Percentiles rank a stretch among this genome's conserved stretches.
phyloP scores from a whole-genome alignment of 92 coral and sea anemone genomes.

The Epizoanthus stellaris region DNA sequence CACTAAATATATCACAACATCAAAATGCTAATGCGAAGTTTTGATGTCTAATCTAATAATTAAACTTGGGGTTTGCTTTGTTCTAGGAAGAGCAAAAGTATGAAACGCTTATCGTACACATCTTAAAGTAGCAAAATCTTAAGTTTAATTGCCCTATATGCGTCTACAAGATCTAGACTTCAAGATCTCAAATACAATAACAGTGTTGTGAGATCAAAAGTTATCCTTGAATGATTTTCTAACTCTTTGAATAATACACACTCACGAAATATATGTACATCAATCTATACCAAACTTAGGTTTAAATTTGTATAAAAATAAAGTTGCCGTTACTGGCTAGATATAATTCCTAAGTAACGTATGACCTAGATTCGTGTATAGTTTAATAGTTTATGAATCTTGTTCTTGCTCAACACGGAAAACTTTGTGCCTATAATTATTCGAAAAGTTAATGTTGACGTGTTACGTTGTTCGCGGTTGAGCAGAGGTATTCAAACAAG shows the following conservation, averaged over 20 bases:
- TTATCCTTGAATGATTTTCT: neutral
- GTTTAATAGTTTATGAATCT: neutral
- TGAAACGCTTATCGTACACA: neutral
- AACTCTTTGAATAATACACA: neutral
- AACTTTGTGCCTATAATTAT: neutral
- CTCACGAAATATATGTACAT: neutral
- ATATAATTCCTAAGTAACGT: no score
- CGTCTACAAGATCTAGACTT: neutral
- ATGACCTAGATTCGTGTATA: no score
- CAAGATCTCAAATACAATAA: neutral
- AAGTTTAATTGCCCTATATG: neutral
- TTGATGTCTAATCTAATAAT: neutral
- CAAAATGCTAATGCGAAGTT: neutral
- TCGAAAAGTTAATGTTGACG: neutral
- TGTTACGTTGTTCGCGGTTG: neutral
- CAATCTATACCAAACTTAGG: neutral
- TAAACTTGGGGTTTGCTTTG: neutral
- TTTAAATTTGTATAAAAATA: neutral
- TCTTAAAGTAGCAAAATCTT: no score
- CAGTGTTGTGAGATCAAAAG: neutral
- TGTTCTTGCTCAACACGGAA: conserved; percentile 5
- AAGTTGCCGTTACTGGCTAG: no score
- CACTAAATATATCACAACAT: neutral
- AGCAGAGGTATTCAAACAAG: neutral
- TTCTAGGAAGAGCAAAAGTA: neutral